Percentiles rank a stretch among this genome's conserved stretches.
Conservation (phyloP, 64 coral and sea anemone genomes). For the Pocillopora damicornis region DNA sequence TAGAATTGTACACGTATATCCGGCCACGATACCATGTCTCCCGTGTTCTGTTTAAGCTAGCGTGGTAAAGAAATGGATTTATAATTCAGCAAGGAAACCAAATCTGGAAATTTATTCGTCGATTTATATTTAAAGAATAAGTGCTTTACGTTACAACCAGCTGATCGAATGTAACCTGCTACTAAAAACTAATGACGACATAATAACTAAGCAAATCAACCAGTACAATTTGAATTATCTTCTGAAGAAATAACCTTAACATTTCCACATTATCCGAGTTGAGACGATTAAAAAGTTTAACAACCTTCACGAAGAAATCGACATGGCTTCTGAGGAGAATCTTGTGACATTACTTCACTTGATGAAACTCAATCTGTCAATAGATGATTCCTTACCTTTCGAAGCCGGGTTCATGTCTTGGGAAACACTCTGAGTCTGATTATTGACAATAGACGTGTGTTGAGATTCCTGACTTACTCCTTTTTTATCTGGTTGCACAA, state of each 20-base stretch:
- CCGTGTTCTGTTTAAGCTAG: too few species aligned
- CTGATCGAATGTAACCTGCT: background rate
- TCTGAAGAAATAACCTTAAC: background rate
- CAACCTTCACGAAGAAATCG: background rate
- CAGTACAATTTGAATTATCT: constrained; percentile 1
- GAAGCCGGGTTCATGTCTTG: constrained; percentile 31
- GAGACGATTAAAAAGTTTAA: background rate
- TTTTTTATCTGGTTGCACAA: constrained; percentile 7
- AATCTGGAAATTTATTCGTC: background rate
- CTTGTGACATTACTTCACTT: constrained; percentile 2
- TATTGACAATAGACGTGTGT: background rate
- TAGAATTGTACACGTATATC: too few species aligned
- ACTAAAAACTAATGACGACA: constrained; percentile 27
- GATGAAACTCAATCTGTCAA: constrained; percentile 33
- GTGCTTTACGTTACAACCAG: background rate
- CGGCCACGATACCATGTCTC: too few species aligned
- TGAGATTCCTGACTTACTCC: constrained; percentile 6
- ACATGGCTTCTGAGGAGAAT: background rate
- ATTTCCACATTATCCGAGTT: background rate
- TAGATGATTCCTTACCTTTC: constrained; percentile 22
- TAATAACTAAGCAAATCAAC: constrained; percentile 1
- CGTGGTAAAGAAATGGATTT: too few species aligned
- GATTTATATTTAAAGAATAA: background rate
- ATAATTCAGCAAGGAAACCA: background rate
- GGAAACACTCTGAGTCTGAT: constrained; percentile 2